Conservation (phyloP, 2,797 vertebrate genomes). For the Bradypodion ventrale region DNA sequence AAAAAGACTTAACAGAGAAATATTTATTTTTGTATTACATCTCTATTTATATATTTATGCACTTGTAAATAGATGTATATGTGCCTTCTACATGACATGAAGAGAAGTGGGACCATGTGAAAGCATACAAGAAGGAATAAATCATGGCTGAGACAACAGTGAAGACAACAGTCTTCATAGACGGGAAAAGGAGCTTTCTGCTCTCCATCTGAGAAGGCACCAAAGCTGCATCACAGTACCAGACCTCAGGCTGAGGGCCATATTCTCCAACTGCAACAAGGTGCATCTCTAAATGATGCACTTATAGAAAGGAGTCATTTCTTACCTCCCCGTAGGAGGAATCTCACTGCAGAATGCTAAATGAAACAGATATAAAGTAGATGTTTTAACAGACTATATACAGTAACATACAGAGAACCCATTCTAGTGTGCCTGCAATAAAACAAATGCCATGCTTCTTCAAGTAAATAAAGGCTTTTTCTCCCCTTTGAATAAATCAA, state of each 20-base stretch:
- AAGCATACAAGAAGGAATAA: conserved; percentile 48
- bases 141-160: conserved; percentile 23
- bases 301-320: conserved; percentile 32
- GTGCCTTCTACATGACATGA: conserved; percentile 77
- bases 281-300: background rate
- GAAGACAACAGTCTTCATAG: background rate
- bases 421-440: conserved; percentile 72
- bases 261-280: background rate
- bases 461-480: conserved; percentile 79
- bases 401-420: conserved; percentile 58
- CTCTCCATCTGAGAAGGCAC: background rate
- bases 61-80: conserved; percentile 93
- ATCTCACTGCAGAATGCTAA: conserved; percentile 36
- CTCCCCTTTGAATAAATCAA: conserved; percentile 55
- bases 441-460: conserved; percentile 72
- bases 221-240: background rate
- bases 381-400: conserved; percentile 64
- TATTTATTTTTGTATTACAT: conserved; percentile 99
- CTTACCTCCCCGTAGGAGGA: conserved; percentile 13
- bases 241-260: conserved; percentile 23
- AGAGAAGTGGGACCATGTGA: conserved; percentile 60
- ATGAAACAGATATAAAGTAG: conserved; percentile 55
- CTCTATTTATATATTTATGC: conserved; percentile 99
- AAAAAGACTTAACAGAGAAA: conserved; percentile 75
- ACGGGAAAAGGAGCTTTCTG: conserved; percentile 14